phyloP scores from a whole-genome alignment of 2,797 vertebrate genomes.

The Intellagama lesueurii region DNA sequence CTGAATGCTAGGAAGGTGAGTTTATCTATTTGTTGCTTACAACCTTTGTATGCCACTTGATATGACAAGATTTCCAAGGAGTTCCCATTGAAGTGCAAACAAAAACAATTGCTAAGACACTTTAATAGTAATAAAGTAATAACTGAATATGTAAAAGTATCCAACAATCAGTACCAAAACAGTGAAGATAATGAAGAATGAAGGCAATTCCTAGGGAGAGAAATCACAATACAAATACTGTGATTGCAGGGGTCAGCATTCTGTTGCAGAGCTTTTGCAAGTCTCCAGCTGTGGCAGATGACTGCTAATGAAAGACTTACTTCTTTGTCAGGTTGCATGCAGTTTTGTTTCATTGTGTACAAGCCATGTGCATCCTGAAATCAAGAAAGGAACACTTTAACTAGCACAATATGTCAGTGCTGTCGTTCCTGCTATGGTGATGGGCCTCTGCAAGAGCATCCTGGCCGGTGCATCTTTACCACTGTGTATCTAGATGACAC shows the following conservation, averaged over 20 bases:
- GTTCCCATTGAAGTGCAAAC: not conserved
- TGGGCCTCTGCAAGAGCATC: no score
- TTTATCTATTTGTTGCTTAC: not conserved
- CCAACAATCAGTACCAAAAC: not conserved
- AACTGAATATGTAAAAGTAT: not conserved
- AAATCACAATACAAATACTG: not conserved
- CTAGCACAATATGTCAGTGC: no score
- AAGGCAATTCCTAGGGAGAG: not conserved
- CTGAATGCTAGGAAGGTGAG: slow-evolving; percentile 88
- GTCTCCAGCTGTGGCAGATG: no score
- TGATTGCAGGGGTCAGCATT: no score
- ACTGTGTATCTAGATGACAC: not conserved
- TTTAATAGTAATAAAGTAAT: not conserved
- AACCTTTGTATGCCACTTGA: not conserved
- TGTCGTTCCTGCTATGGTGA: no score
- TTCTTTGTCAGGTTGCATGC: no score
- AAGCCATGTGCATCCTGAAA: no score
- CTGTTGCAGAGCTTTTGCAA: no score
- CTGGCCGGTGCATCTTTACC: not conserved
- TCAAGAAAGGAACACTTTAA: no score
- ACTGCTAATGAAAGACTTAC: no score
- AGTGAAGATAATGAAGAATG: not conserved
- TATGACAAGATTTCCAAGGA: not conserved
- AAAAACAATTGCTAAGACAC: not conserved
- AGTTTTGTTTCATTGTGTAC: no score